Percentiles rank a stretch among this genome's conserved stretches.
phyloP scores from a whole-genome alignment of 1,140 invertebrate genomes.

The Contarinia nasturtii region DNA sequence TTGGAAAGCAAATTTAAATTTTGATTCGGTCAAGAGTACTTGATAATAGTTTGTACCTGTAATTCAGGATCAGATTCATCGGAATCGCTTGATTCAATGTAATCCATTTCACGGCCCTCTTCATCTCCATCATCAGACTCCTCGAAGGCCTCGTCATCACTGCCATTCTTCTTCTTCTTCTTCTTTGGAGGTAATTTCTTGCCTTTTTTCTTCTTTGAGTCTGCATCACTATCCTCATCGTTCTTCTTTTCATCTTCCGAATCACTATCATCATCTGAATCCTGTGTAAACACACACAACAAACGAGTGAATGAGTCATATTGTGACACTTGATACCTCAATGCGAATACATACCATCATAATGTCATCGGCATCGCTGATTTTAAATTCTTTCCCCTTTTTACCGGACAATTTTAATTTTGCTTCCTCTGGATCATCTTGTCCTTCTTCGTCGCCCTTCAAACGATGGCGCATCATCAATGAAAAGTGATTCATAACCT shows the following conservation, averaged over 20 bases:
- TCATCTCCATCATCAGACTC: slow-evolving; percentile 94
- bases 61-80: no score
- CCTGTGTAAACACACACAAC: slow-evolving; percentile 13
- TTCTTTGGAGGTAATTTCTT: slow-evolving; percentile 36
- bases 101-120: slow-evolving; percentile 78
- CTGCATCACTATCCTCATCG: slow-evolving; percentile 40
- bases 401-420: slow-evolving; percentile 19
- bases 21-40: no score
- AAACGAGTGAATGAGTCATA: no score
- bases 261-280: slow-evolving; percentile 53
- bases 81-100: slow-evolving; percentile 57
- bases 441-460: slow-evolving; percentile 63
- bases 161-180: slow-evolving; percentile 55
- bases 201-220: slow-evolving; percentile 38
- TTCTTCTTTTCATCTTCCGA: slow-evolving; percentile 37
- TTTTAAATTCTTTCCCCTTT: slow-evolving; percentile 52
- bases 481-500: slow-evolving; percentile 86
- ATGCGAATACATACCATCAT: slow-evolving; percentile 21
- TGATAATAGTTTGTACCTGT: no score
- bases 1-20: background rate
- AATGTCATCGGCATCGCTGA: slow-evolving; percentile 91
- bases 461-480: slow-evolving; percentile 80
- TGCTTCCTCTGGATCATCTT: slow-evolving; percentile 48
- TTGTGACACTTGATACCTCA: no score
- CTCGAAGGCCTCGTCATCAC: slow-evolving; percentile 77